Conservation (phyloP, 2,113 vertebrate genomes). For the Opisthocomus hoazin region DNA sequence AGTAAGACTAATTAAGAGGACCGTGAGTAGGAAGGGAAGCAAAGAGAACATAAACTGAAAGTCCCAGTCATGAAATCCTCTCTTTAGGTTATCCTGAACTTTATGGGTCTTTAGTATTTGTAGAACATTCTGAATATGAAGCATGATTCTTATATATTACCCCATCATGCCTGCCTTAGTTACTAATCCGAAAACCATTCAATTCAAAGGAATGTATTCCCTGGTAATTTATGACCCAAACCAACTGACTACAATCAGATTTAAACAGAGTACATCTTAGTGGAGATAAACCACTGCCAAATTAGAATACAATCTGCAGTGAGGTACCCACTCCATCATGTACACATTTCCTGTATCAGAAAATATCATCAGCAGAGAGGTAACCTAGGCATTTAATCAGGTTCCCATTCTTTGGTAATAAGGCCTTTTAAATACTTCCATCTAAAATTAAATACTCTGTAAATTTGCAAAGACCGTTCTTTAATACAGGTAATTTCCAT, state of each 20-base stretch:
- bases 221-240: background rate
- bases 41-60: background rate
- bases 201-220: background rate
- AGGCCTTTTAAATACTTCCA: background rate
- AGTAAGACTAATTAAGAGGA: background rate
- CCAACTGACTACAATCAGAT: background rate
- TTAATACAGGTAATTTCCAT: background rate
- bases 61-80: background rate
- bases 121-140: background rate
- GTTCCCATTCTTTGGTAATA: background rate
- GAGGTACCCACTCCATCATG: background rate
- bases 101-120: background rate
- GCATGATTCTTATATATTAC: background rate
- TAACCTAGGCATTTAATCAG: background rate
- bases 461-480: background rate
- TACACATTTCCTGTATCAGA: background rate
- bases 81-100: background rate
- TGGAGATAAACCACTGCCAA: background rate
- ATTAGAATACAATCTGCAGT: background rate
- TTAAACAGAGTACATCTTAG: background rate
- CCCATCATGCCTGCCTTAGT: background rate
- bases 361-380: background rate
- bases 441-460: background rate
- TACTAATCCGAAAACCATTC: background rate
- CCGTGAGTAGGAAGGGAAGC: background rate